phyloP scores from a whole-genome alignment of 1,140 invertebrate genomes.

The Atta texana region DNA sequence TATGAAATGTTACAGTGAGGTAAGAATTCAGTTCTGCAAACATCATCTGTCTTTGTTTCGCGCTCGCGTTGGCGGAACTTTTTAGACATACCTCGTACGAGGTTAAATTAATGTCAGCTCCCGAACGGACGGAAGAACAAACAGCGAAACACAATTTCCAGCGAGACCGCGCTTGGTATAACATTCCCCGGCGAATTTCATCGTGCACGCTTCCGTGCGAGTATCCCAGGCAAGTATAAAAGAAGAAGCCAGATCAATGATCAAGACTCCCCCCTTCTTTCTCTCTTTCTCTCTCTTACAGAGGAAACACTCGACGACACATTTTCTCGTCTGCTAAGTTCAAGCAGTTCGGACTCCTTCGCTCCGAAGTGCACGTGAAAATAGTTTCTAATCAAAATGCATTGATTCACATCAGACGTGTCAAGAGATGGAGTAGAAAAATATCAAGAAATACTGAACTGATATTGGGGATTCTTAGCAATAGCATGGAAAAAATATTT shows the following conservation, averaged over 20 bases:
- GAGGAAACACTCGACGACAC: slow-evolving; percentile 43
- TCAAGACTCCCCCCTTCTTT: slow-evolving; percentile 31
- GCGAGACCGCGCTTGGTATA: slow-evolving; percentile 60
- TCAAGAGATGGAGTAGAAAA: not conserved
- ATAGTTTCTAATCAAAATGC: slow-evolving; percentile 63
- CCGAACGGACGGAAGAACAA: slow-evolving; percentile 61
- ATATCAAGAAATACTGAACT: not conserved
- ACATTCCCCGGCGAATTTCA: slow-evolving; percentile 63
- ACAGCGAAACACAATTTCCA: slow-evolving; percentile 65
- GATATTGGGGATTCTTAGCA: not conserved
- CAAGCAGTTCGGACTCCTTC: slow-evolving; percentile 18
- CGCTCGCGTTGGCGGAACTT: slow-evolving; percentile 58
- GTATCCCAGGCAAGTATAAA: slow-evolving; percentile 54
- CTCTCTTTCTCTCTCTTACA: too few relatives aligned
- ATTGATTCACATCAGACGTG: slow-evolving; percentile 15
- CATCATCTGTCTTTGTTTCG: slow-evolving; percentile 62
- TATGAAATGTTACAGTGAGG: slow-evolving; percentile 42
- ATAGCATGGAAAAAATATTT: not conserved
- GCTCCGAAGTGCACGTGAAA: slow-evolving; percentile 24
- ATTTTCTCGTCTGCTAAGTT: slow-evolving; percentile 39
- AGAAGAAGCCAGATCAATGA: slow-evolving; percentile 59
- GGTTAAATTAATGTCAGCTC: slow-evolving; percentile 64
- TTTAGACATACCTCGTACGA: slow-evolving; percentile 62
- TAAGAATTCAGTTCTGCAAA: slow-evolving; percentile 64
- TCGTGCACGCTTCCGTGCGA: slow-evolving; percentile 61